Evolutionary conservation across 2,113 vertebrate genomes (phyloP), one percentile per base, ranked within the genome.

Genomic region (Peromyscus leucopus): DNA sequence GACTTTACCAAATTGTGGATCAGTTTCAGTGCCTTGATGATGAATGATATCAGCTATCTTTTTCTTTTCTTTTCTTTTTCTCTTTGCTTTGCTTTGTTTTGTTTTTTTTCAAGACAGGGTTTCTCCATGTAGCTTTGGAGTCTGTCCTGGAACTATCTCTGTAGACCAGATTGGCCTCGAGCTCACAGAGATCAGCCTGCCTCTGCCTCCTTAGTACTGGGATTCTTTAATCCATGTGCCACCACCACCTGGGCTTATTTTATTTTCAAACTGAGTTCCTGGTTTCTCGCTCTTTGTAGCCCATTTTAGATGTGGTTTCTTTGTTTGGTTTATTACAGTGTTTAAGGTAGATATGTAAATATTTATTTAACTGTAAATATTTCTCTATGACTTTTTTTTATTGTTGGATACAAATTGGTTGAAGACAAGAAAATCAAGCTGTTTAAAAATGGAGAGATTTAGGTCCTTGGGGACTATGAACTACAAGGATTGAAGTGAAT

Each of bases 211-310:
- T 55, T 8, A 55, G 55, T 55, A 55, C 11, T 55, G 12, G 55
- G 55, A 55, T 55, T 42, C 42, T 42, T 42, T 55, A 55, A 15
- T 15, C 12, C 55, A 55, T 55, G 55, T 13, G 13, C 55, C 55
- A 55, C 12, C 55, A 55, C 13, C 13, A 15, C 55, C 55, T 55
- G 55, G 55, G 0, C 13, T 13, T 55, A 15, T 55, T 91, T 89
- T 92, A 80, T 78, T 89, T 91, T 89, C 57, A 75, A 74, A 36
- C 85, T 95, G 48, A 86, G 61, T 46, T 89, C 71, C 93, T 85
- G 36, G 31, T 78, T 74, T 93, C 33, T 22, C 22, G 75, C 69
- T 33, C 28, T 72, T 31, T 48, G 36, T n/a, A 39, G 63, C n/a
- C 9, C 28, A 24, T 63, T 31, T 42, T 39, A 59, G 89, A 83